Conservation (phyloP, 2,888 invertebrate species). For the Tinea pellionella region DNA sequence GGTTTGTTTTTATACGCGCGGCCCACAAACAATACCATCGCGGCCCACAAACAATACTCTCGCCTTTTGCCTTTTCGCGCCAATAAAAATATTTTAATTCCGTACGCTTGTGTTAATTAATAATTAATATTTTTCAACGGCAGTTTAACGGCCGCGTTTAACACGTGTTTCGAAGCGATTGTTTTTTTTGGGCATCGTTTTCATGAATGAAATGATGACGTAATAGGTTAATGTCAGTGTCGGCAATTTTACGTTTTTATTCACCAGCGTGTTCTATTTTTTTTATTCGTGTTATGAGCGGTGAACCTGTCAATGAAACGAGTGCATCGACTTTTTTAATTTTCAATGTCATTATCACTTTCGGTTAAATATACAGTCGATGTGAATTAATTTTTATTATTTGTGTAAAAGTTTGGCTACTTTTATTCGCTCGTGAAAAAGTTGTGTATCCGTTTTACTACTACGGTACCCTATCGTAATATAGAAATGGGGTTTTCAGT, state of each 20-base stretch:
- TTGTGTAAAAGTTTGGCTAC: background rate
- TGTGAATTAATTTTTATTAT: background rate
- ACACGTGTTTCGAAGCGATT: conserved; percentile 62
- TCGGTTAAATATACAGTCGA: conserved; percentile 21
- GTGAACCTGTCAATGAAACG: conserved; percentile 57
- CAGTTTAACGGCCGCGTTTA: conserved; percentile 58
- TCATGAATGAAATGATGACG: conserved; percentile 68
- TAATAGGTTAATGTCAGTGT: conserved; percentile 67
- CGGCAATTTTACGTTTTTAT: conserved; percentile 67
- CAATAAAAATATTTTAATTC: conserved; percentile 69
- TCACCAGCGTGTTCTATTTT: conserved; percentile 52
- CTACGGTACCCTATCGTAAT: too few species aligned
- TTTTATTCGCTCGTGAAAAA: background rate
- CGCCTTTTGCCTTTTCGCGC: conserved; percentile 61
- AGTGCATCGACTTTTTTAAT: conserved; percentile 58
- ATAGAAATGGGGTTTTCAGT: too few species aligned
- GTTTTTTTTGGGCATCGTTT: conserved; percentile 59
- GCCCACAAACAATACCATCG: conserved; percentile 66
- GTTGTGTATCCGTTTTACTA: too few species aligned
- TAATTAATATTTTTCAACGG: conserved; percentile 67
- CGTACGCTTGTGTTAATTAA: conserved; percentile 57
- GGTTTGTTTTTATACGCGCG: conserved; percentile 50
- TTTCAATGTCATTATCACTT: conserved; percentile 69
- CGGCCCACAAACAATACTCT: conserved; percentile 64
- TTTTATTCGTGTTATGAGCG: conserved; percentile 48